phyloP scores from a whole-genome alignment of 2,113 vertebrate species.

The Syngnathus floridae region DNA sequence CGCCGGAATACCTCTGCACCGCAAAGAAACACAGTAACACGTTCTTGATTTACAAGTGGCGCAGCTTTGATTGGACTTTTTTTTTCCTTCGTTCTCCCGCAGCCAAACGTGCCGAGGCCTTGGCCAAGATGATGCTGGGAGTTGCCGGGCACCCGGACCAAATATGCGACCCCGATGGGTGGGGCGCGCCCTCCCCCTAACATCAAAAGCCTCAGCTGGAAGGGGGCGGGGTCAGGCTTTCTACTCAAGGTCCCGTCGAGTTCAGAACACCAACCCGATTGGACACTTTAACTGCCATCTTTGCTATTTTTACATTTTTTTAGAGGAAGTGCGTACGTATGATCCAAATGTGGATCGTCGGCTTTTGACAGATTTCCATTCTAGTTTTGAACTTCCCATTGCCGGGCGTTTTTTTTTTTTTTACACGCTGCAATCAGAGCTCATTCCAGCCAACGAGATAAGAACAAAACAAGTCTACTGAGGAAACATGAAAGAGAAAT shows the following conservation, averaged over 20 bases:
- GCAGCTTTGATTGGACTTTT: not conserved
- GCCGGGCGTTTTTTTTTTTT: constrained; percentile 28
- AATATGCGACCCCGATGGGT: constrained; percentile 37
- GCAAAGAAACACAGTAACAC: constrained; percentile 22
- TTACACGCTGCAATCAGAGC: constrained; percentile 59
- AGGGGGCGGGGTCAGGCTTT: constrained; percentile 41
- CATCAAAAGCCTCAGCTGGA: constrained; percentile 55
- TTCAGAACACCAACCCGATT: constrained; percentile 18
- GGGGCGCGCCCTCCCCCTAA: constrained; percentile 43
- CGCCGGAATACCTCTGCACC: constrained; percentile 31
- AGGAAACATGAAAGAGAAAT: constrained; percentile 66
- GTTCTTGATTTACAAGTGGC: not conserved
- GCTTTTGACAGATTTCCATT: not conserved
- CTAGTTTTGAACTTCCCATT: not conserved
- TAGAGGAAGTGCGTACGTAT: not conserved
- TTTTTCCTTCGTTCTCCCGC: not conserved
- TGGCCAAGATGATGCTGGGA: constrained; percentile 26
- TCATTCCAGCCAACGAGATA: constrained; percentile 62
- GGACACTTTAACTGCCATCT: not conserved
- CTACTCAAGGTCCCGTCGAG: constrained; percentile 61
- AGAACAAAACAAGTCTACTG: constrained; percentile 60
- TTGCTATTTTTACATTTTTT: not conserved
- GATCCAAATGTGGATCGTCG: not conserved
- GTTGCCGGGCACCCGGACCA: constrained; percentile 53
- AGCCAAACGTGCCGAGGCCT: not conserved